Evolutionary conservation across 2,113 vertebrate species (phyloP).

Genomic region (Corydoras sp.): DNA sequence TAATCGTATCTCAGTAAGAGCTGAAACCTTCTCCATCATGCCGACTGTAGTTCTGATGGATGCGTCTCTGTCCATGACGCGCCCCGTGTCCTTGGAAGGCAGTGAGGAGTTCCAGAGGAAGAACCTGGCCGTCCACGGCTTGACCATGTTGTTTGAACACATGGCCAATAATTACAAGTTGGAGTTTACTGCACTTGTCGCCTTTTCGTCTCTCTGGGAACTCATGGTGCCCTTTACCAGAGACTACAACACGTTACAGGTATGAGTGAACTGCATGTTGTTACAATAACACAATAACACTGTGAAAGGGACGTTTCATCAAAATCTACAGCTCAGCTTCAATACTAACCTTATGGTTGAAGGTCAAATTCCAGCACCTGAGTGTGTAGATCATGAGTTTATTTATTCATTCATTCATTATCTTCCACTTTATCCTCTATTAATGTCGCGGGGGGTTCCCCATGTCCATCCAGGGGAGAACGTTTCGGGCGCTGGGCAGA

Average conservation of each 20-base stretch:
- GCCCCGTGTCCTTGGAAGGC: constrained; percentile 83
- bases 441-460: no score
- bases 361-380: no score
- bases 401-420: no score
- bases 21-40: constrained; percentile 62
- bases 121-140: constrained; percentile 87
- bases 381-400: no score
- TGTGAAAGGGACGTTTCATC: no score
- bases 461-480: no score
- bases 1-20: constrained; percentile 4
- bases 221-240: constrained; percentile 93
- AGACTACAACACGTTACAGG: constrained; percentile 96
- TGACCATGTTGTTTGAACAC: constrained; percentile 97
- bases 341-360: no score
- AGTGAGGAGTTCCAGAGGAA: constrained; percentile 93
- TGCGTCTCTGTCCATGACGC: constrained; percentile 97
- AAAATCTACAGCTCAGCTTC: no score
- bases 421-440: no score
- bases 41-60: constrained; percentile 95
- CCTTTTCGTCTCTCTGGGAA: constrained; percentile 95
- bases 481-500: no score
- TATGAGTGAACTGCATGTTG: constrained; percentile 41
- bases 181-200: constrained; percentile 89
- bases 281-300: no score
- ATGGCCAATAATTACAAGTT: constrained; percentile 96